Evolutionary conservation across 2,888 invertebrate species (phyloP), one percentile per base, ranked within the genome.

Genomic region (Chrysomela aeneicollis): DNA sequence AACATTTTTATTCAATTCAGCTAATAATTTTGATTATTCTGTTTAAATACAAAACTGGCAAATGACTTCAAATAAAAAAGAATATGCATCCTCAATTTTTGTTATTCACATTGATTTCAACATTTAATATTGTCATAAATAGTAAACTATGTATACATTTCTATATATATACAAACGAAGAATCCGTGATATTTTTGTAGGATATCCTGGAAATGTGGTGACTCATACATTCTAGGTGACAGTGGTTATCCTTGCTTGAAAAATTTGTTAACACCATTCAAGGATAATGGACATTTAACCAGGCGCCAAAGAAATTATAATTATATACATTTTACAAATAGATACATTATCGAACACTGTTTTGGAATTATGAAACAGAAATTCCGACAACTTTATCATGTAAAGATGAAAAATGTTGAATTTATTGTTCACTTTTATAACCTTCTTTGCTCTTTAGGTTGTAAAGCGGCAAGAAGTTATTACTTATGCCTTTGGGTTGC

Each of bases 191-290:
- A 50, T 73, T 30, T 71, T 68, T 68, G 63, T 71, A 15, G 72
- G 73, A 26, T 73, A 62, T 52, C 71, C 73, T n/a, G 71, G 69
- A 71, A 65, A 60, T 71, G 68, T 62, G 65, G 67, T 18, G 57
- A 59, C 46, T 69, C 32, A 32, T 71, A 53, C 46, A 63, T 74
- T 17, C 47, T 72, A 17, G 71, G 60, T n/a, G 70, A 72, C 47
- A 74, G 70, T 67, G 72, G 59, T 5, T 70, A 74, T 70, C 71
- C 70, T 18, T 67, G 59, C 19, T 32, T 63, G n/a, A 58, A 46
- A 47, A 55, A 64, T 53, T 55, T 68, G 22, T 61, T 69, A 26
- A 73, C 68, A 5, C 71, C 71, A 19, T 71, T 65, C 61, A 66
- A 54, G 53, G 72, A 71, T 18, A 64, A 21, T n/a, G 63, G 63